phyloP scores from a whole-genome alignment of 2,888 invertebrate species.

The Polia nebulosa region DNA sequence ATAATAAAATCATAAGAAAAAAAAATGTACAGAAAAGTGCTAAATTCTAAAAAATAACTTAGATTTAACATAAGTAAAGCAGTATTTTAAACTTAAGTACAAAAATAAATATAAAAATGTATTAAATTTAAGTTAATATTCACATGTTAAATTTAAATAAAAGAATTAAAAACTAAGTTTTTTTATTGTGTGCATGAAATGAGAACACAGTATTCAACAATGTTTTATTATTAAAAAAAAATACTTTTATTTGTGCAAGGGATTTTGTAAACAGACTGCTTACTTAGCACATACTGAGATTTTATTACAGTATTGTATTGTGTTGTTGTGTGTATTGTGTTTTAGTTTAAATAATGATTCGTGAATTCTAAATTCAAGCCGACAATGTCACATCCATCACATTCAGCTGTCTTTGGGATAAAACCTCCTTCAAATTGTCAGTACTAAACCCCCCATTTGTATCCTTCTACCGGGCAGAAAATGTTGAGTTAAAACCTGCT shows the following conservation, averaged over 20 bases:
- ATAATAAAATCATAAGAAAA: neutral
- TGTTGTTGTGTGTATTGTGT: too few species aligned
- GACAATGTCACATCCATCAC: too few species aligned
- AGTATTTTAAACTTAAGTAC: slow-evolving; percentile 44
- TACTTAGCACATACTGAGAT: too few species aligned
- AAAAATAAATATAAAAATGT: slow-evolving; percentile 50
- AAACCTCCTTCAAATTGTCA: too few species aligned
- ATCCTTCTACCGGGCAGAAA: too few species aligned
- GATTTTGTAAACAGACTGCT: neutral
- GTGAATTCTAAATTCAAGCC: too few species aligned
- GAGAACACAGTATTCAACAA: neutral
- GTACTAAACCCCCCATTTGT: too few species aligned
- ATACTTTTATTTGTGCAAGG: slow-evolving; percentile 37
- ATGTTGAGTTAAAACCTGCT: too few species aligned
- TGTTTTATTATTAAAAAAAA: neutral
- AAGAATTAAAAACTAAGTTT: neutral
- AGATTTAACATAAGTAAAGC: slow-evolving; percentile 26
- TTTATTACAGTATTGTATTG: too few species aligned
- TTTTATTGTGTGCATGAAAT: neutral
- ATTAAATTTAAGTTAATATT: slow-evolving; percentile 38
- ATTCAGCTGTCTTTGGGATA: too few species aligned
- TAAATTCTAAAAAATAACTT: slow-evolving; percentile 32
- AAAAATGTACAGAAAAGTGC: slow-evolving; percentile 14
- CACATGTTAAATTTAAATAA: slow-evolving; percentile 12
- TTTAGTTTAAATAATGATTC: too few species aligned